A percentile compares a stretch with the other conserved stretches of the same genome.
phyloP scores from a whole-genome alignment of 2,888 invertebrate species.

The Hoplodrina ambigua region DNA sequence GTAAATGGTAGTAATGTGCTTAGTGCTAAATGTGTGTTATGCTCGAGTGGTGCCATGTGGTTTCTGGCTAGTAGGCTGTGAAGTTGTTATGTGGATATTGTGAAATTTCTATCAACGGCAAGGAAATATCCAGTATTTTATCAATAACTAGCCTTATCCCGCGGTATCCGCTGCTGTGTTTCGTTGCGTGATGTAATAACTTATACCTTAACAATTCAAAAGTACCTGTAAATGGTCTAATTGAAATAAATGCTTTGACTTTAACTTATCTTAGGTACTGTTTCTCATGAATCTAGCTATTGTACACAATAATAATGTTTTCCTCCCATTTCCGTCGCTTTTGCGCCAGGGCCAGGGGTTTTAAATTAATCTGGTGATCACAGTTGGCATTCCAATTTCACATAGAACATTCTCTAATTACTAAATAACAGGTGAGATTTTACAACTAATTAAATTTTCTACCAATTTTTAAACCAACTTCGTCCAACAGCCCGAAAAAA shows the following conservation, averaged over 20 bases:
- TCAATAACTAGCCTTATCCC: not conserved
- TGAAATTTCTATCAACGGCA: not conserved
- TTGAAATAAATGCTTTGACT: no score
- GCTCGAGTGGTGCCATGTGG: constrained; percentile 29
- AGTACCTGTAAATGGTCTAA: no score
- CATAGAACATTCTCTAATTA: not conserved
- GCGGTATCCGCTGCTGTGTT: no score
- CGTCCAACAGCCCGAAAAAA: not conserved
- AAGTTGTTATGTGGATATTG: constrained; percentile 6
- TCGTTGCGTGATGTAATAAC: no score
- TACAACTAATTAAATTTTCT: not conserved
- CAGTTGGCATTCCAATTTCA: not conserved
- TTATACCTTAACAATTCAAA: no score
- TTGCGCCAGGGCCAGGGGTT: no score
- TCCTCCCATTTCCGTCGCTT: no score
- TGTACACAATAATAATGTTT: no score
- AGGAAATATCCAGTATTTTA: not conserved
- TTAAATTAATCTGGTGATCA: not conserved
- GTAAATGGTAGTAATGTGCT: constrained; percentile 49
- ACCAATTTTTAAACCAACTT: not conserved
- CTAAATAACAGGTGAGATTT: not conserved
- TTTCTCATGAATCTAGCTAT: no score
- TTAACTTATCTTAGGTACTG: no score
- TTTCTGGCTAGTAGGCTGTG: constrained; percentile 2
- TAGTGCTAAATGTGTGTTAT: constrained; percentile 44